phyloP scores from a whole-genome alignment of 2,113 vertebrate species.

The Cyphomyrus plagiostoma region DNA sequence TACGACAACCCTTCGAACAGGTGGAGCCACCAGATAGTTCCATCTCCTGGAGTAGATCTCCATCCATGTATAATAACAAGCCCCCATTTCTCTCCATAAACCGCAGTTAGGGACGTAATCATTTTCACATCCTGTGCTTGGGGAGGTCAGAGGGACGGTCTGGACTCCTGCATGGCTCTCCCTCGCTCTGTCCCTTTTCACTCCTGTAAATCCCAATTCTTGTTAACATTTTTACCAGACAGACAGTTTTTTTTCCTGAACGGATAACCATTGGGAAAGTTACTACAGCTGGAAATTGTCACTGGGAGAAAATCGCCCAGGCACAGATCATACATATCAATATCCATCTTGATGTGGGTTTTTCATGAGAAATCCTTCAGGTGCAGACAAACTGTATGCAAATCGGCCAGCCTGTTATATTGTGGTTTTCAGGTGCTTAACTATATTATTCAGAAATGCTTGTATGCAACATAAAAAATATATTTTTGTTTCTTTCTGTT shows the following conservation, averaged over 20 bases:
- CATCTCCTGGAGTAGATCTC: background rate
- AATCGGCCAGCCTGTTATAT: background rate
- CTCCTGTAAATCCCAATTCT: background rate
- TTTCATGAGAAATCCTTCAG: background rate
- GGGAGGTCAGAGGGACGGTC: background rate
- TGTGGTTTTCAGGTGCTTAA: background rate
- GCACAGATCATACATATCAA: background rate
- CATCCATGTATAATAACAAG: background rate
- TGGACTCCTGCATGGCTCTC: background rate
- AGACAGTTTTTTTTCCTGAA: background rate
- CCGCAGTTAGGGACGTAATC: background rate
- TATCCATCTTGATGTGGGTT: background rate
- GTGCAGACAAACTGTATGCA: background rate
- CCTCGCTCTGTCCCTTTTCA: background rate
- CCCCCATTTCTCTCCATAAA: background rate
- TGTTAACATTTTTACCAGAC: background rate
- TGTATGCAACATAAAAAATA: background rate
- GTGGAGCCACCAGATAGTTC: background rate
- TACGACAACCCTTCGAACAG: background rate
- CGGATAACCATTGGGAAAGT: background rate
- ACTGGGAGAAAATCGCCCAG: background rate
- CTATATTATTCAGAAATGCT: background rate
- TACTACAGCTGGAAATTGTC: background rate
- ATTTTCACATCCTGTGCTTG: background rate
- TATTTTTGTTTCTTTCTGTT: background rate